Base-by-base conservation (phyloP, 2,888 invertebrate species). In the Drosophila pseudotakahashii region DNA sequence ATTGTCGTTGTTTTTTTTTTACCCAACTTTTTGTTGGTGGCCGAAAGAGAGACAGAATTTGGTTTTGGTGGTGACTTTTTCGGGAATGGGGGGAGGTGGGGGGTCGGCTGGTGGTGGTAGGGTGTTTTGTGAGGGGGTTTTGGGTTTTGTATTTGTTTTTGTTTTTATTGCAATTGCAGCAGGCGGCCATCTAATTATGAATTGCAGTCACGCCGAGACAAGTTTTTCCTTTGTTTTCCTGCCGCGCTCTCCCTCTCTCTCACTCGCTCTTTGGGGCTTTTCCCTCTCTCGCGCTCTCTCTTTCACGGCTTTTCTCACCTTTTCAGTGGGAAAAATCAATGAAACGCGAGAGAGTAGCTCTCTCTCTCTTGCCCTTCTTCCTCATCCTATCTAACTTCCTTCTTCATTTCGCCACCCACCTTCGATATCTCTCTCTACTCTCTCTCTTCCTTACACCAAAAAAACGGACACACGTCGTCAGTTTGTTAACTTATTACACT, bases 301-400 rank as follows among this genome's bases (percentile, higher is more conserved):
- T 4, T 50, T 52, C 61, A 32, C 34, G 26, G 44, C 45, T 32
- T 32, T 47, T 47, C 51, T 47, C 55, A 6, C 62, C 54, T 48
- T 55, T 73, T 55, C 36, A 81, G 77, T 75, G 84, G 88, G 87
- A 89, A 89, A 89, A 89, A 89, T 89, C 89, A 89, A 89, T 89
- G 89, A 89, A 89, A 79, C 77, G 50, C 48, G 58, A 76, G 55
- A 64, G 67, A 54, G 68, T 19, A 26, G 37, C 58, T 39, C 58
- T 55, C 58, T 19, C 34, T 48, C 34, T 34, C 34, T 11, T 11
- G 34, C 34, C 34, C 4, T 34, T 34, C 34, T 42, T 13, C 44
- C 23, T 23, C 44, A 13, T 7, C 7, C 42, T 6, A 11, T 19
- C 16, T 6, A 13, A 44, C 44, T 44, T 45, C 45, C 45, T 45